Conservation (phyloP, 2,888 invertebrate genomes). For the Venustoraphidia nigricollis region DNA sequence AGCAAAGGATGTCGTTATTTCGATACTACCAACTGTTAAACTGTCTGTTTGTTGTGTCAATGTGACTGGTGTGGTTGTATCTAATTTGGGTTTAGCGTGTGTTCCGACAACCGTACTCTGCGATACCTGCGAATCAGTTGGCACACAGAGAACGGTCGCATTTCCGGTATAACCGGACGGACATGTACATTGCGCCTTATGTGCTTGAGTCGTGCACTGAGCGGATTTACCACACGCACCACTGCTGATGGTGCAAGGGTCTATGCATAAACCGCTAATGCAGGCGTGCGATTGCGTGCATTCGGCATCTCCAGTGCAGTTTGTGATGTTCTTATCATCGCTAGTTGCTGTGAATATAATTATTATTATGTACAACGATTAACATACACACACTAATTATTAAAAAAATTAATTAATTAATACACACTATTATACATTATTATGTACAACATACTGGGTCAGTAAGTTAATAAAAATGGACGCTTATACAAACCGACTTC, state of each 20-base stretch:
- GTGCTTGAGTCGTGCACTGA: slow-evolving; percentile 31
- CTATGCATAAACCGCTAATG: slow-evolving; percentile 32
- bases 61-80: too few species aligned
- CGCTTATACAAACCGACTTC: not conserved
- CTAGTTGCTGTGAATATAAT: slow-evolving; percentile 27
- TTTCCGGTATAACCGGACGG: slow-evolving; percentile 33
- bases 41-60: too few species aligned
- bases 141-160: slow-evolving; percentile 31
- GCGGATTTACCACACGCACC: slow-evolving; percentile 32
- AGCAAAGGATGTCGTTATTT: too few species aligned
- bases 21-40: too few species aligned
- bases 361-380: slow-evolving; percentile 19
- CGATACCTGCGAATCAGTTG: slow-evolving; percentile 2
- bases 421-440: slow-evolving; percentile 5
- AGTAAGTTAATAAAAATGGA: slow-evolving; percentile 1
- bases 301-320: slow-evolving; percentile 35
- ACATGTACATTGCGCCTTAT: slow-evolving; percentile 31
- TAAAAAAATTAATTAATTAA: slow-evolving; percentile 11
- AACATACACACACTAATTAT: slow-evolving; percentile 17
- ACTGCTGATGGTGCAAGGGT: slow-evolving; percentile 32
- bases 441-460: slow-evolving; percentile 2
- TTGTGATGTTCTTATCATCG: slow-evolving; percentile 22
- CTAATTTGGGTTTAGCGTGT: too few species aligned
- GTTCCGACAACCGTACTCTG: too few species aligned
- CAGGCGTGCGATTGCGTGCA: slow-evolving; percentile 36